These are phyloP conservation scores for Rotaria socialis DNA, from an alignment of 2,888 invertebrate species.

Conservation along the genomic window DNA sequence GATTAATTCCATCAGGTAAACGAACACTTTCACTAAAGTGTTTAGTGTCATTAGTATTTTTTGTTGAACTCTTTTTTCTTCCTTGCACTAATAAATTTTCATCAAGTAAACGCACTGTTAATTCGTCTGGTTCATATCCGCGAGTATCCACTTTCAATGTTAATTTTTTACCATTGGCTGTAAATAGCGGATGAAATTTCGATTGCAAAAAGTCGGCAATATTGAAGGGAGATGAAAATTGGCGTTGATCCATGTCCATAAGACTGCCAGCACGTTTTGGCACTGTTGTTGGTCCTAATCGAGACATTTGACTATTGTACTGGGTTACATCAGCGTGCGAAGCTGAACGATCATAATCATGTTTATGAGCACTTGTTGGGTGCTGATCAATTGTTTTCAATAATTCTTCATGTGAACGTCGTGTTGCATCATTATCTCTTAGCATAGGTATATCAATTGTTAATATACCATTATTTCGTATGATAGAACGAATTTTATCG, in stretches of 20 bases:
- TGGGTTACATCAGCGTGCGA: background rate
- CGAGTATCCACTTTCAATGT: constrained; percentile 11
- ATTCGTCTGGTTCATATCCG: constrained; percentile 5
- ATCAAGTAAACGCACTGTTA: constrained; percentile 13
- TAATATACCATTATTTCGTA: constrained; percentile 7
- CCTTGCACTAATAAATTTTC: constrained; percentile 20
- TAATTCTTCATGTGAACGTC: constrained; percentile 32
- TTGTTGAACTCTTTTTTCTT: background rate
- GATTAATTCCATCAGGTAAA: constrained; percentile 6
- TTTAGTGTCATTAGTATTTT: background rate
- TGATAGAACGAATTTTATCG: constrained; percentile 23
- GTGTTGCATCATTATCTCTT: constrained; percentile 4
- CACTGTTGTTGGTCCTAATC: background rate
- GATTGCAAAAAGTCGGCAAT: constrained; percentile 9
- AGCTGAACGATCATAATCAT: constrained; percentile 7
- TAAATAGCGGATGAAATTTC: background rate
- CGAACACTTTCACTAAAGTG: constrained; percentile 9
- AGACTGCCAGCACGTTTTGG: background rate
- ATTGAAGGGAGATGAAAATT: background rate
- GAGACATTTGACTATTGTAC: background rate
- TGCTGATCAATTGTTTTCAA: background rate
- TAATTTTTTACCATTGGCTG: constrained; percentile 23
- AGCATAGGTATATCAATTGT: constrained; percentile 19
- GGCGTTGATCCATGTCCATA: background rate
- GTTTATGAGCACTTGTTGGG: background rate